Percentiles rank a stretch among this genome's conserved stretches.
Conservation (phyloP, 1,140 invertebrate species). For the Saccostrea echinata region DNA sequence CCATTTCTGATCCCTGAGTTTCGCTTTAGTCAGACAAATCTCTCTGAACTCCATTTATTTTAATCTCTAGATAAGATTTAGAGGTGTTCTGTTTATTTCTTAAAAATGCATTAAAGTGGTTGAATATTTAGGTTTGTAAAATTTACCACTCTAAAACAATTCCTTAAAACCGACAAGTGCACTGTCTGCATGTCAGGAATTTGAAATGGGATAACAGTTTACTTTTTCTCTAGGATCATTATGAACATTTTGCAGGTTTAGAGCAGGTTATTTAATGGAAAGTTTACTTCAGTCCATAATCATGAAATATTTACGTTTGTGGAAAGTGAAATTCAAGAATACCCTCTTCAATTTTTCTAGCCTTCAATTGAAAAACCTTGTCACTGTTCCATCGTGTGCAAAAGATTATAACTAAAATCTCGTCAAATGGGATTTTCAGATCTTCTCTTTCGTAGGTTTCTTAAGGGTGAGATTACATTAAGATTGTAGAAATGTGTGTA, state of each 20-base stretch:
- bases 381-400: not conserved
- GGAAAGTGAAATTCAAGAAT: too few relatives aligned
- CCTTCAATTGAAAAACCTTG: too few relatives aligned
- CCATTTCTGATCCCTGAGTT: not conserved
- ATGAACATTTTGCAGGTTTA: not conserved
- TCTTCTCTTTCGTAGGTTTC: not conserved
- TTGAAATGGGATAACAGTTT: not conserved
- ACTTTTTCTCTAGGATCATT: not conserved
- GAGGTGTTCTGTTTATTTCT: not conserved
- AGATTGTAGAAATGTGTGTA: constrained; percentile 1
- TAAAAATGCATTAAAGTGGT: not conserved
- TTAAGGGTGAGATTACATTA: not conserved
- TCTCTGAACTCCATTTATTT: not conserved
- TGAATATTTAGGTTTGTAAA: not conserved
- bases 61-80: constrained; percentile 8
- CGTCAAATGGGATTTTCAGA: not conserved
- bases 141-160: constrained; percentile 26
- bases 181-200: not conserved
- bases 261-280: not conserved
- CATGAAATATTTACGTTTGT: not conserved
- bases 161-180: not conserved
- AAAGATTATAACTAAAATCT: constrained; percentile 24
- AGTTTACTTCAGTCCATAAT: not conserved
- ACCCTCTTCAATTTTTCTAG: too few relatives aligned
- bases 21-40: not conserved